A percentile compares a stretch with the other conserved stretches of the same genome.
Evolutionary conservation across 2,797 vertebrate species (phyloP).

Genomic region (Lepilemur ruficaudatus): DNA sequence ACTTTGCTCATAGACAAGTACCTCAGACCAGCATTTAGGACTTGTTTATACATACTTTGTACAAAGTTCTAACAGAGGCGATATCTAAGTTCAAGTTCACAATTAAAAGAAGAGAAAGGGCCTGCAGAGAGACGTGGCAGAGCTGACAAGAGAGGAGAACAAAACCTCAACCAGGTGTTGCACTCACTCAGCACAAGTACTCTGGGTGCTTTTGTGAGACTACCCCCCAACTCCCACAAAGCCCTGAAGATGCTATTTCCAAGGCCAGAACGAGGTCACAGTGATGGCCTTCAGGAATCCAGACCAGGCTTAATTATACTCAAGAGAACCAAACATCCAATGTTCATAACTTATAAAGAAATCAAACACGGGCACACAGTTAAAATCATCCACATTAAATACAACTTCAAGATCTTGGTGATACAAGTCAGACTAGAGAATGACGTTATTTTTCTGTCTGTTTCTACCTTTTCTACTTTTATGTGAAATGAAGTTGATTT

Average conservation of each 20-base stretch:
- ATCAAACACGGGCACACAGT: neutral
- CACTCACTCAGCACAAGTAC: neutral
- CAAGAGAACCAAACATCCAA: neutral
- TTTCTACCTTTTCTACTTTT: constrained; percentile 35
- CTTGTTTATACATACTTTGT: neutral
- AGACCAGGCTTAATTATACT: neutral
- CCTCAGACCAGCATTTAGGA: neutral
- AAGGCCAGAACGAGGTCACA: neutral
- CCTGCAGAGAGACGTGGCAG: neutral
- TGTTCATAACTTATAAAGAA: neutral
- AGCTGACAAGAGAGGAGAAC: neutral
- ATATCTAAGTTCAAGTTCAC: neutral
- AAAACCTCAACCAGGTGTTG: neutral
- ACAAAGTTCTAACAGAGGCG: neutral
- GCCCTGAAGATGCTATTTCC: neutral
- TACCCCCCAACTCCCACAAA: neutral
- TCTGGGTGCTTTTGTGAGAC: neutral
- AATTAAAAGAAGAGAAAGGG: neutral
- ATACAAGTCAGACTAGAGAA: neutral
- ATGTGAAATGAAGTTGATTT: neutral
- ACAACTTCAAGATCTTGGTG: neutral
- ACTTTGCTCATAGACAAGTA: neutral
- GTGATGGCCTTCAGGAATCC: neutral
- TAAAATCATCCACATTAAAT: neutral
- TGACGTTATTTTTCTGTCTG: neutral